Base-by-base conservation (phyloP, 2,113 vertebrate species). In the Microtus oregoni region DNA sequence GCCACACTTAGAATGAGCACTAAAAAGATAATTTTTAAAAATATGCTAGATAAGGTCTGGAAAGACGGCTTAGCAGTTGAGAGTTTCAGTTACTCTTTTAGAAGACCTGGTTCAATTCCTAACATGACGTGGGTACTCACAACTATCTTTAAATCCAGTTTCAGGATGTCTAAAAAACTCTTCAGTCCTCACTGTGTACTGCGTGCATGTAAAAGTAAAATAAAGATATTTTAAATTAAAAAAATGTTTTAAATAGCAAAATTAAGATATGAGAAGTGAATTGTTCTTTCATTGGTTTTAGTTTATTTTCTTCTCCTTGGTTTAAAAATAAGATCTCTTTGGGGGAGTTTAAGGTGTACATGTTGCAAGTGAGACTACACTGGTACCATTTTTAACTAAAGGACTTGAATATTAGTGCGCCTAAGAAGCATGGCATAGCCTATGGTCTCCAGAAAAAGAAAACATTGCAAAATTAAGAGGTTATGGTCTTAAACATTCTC, bases 11-110 rank as follows among this genome's bases (percentile, higher is more conserved):
- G 86, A 44, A 67, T 3, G 68, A 83, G 86, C 44, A 89, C 7
- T 92, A 85, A 58, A 86, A 97, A 96, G 70, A 91, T 93, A 97
- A 32, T 55, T 22, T 85, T 11, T 47, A 3, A 77, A 92, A 86
- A 63, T 28, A 4, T 63, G 1, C 9, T 89, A 93, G 87, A 11
- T 14, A 30, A 2, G 24, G 61, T 63, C 7, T 19, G 14, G 81
- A 28, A 83, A 65, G n/a, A 0, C 30, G 24, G n/a, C 4, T 17
- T 44, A 65, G 7, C 81, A 41, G 55, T 9, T 63, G 38, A 61
- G 22, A 63, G 26, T 47, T 30, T 44, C 26, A 24, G 10, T 7
- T 61, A 7, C 7, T 41, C n/a, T 63, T 83, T 13, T 63, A 41
- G 22, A 17, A 7, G 12, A 63, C 24, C 24, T 61, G 13, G 7